Percentiles rank a stretch among this genome's conserved stretches.
These are phyloP conservation scores for Trissoscelio sp. DNA, from an alignment of 2,888 invertebrate species.

Conservation along the genomic window DNA sequence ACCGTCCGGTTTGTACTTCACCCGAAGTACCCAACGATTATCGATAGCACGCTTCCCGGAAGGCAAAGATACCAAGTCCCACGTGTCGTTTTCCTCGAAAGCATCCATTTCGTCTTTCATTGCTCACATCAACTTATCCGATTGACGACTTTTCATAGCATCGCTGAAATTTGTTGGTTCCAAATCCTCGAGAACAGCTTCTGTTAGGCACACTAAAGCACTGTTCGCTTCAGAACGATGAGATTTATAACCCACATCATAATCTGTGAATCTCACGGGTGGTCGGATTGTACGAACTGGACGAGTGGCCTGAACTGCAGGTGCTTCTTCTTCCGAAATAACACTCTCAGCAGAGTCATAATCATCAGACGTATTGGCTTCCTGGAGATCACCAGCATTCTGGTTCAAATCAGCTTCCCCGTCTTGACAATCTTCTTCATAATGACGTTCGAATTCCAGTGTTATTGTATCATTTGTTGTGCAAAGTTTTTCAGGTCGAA, in stretches of 20 bases:
- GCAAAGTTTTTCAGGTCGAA: conserved; percentile 58
- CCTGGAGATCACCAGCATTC: background rate
- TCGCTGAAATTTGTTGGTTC: conserved; percentile 52
- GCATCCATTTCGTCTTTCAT: conserved; percentile 48
- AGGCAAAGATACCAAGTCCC: conserved; percentile 57
- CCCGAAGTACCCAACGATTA: conserved; percentile 69
- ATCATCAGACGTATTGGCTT: background rate
- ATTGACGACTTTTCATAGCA: conserved; percentile 43
- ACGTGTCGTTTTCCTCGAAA: conserved; percentile 52
- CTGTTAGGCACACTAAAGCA: conserved; percentile 41
- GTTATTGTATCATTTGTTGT: conserved; percentile 24
- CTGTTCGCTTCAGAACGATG: conserved; percentile 38
- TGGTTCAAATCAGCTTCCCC: background rate
- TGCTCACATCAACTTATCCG: conserved; percentile 39
- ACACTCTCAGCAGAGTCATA: background rate
- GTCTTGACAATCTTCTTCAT: conserved; percentile 1
- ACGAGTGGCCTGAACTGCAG: background rate
- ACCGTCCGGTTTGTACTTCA: no score
- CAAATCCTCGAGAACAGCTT: conserved; percentile 44
- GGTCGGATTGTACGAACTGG: conserved; percentile 16
- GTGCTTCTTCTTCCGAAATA: background rate
- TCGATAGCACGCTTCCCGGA: conserved; percentile 55
- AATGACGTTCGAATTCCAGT: conserved; percentile 10
- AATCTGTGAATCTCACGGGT: conserved; percentile 19
- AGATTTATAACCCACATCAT: conserved; percentile 16